phyloP scores from a whole-genome alignment of 2,888 invertebrate genomes.

The Punctoribates punctum region DNA sequence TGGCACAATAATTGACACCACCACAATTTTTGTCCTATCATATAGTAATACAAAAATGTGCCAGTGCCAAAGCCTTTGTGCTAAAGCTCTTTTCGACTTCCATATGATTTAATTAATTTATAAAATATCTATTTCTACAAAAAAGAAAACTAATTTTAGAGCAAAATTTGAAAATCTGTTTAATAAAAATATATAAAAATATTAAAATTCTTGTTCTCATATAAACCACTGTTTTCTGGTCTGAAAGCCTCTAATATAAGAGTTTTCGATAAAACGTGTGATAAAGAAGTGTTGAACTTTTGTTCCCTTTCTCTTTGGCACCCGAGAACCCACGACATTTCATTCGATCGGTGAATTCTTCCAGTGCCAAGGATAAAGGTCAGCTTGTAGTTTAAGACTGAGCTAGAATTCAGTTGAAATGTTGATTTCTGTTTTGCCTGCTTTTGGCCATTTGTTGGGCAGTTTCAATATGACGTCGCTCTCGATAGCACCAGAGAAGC shows the following conservation, averaged over 20 bases:
- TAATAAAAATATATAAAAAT: too few relatives aligned
- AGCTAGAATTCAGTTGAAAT: too few relatives aligned
- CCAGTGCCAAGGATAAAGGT: conserved; percentile 62
- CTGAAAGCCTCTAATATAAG: neutral
- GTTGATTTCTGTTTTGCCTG: neutral
- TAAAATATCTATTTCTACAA: too few relatives aligned
- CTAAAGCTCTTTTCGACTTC: conserved; percentile 29
- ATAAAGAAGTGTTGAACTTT: conserved; percentile 32
- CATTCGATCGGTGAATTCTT: conserved; percentile 65
- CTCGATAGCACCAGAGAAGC: conserved; percentile 53
- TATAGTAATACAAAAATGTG: conserved; percentile 48
- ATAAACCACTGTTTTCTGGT: neutral
- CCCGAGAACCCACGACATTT: conserved; percentile 64
- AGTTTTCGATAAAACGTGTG: neutral
- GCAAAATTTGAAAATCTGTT: neutral
- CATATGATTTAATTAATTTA: neutral
- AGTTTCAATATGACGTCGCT: conserved; percentile 38
- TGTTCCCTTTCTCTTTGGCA: conserved; percentile 61
- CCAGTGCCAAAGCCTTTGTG: conserved; percentile 48
- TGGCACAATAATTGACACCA: conserved; percentile 46
- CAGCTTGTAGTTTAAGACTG: too few relatives aligned
- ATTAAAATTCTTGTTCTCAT: neutral
- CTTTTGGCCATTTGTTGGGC: neutral
- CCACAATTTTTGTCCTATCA: conserved; percentile 48
- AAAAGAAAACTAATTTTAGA: too few relatives aligned